Base-by-base conservation (phyloP, 1,140 invertebrate genomes). In the Zaprionus gabonicus region DNA sequence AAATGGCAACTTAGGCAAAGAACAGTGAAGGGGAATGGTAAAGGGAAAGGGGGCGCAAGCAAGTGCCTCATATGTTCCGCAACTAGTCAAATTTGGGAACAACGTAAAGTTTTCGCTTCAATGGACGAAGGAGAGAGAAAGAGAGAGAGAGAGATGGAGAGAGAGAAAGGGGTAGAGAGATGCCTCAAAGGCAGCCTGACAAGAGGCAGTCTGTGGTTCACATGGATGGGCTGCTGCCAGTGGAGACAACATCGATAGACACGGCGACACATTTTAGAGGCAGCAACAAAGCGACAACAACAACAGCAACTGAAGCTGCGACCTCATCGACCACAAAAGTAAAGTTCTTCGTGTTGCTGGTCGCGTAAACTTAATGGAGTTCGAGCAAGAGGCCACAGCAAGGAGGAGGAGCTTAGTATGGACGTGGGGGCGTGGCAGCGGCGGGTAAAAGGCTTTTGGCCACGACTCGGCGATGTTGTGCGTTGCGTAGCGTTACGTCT, bases 291-390 rank as follows among this genome's bases (percentile, higher is more conserved):
- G 64, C 70, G 71, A 84, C 81, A 55, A 46, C 63, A 60, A n/a
- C 27, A 49, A 38, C 63, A 53, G 13, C 38, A 53, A 10, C 4
- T 27, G 68, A 58, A 64, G 73, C 66, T 44, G 67, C 53, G 28
- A 78, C 71, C 55, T 58, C 71, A 59, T 57, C 75, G 81, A 81
- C 85, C 82, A 78, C 85, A 91, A 80, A 88, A 80, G 65, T 87
- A 88, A 88, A 88, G 85, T 88, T 88, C 78, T 84, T 88, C 71
- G 71, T 72, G 71, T 67, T 71, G 66, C 49, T 76, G 76, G 76
- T 76, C 76, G 85, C 85, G 86, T 90, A 78, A 85, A 91, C 86
- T 91, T 90, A 90, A 90, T 90, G 85, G 85, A 90, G 81, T 91
- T 90, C 79, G 76, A 10, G 76, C 73, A 72, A 79, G 69, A 80